Percentiles rank a stretch among this genome's conserved stretches.
phyloP scores from a whole-genome alignment of 2,113 vertebrate species.

The Cheilinus undulatus region DNA sequence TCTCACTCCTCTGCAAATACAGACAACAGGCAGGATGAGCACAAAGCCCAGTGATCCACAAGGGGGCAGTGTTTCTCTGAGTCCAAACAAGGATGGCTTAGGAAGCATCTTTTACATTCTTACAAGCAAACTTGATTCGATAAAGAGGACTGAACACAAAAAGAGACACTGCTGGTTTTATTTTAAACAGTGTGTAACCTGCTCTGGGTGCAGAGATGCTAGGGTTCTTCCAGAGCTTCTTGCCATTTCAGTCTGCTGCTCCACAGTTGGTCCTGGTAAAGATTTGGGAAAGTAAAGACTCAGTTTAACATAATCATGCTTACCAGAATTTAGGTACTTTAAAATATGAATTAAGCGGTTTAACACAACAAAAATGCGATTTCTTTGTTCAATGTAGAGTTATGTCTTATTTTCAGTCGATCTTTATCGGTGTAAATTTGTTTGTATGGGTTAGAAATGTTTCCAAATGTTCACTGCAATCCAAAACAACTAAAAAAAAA shows the following conservation, averaged over 20 bases:
- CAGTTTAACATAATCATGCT: too few species aligned
- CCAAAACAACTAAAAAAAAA: too few species aligned
- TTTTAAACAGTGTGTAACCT: constrained; percentile 80
- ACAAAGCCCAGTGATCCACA: constrained; percentile 13
- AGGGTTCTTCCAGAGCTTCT: constrained; percentile 88
- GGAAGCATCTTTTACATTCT: background rate
- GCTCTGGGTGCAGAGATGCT: constrained; percentile 89
- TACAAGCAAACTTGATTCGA: too few species aligned
- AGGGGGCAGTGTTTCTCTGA: constrained; percentile 49
- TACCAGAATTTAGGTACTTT: too few species aligned
- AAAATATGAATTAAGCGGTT: too few species aligned
- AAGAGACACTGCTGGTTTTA: background rate
- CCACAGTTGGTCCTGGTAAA: constrained; percentile 90
- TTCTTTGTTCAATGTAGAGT: too few species aligned
- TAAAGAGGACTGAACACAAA: background rate
- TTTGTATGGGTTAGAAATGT: too few species aligned
- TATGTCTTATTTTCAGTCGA: too few species aligned
- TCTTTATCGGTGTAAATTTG: too few species aligned
- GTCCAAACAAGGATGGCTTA: background rate
- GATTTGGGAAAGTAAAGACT: too few species aligned
- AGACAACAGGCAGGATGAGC: constrained; percentile 41
- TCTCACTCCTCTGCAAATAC: constrained; percentile 89
- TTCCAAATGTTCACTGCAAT: too few species aligned
- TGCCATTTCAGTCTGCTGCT: constrained; percentile 95
- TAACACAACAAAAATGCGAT: too few species aligned